These are phyloP conservation scores for Rhinoraja longicauda DNA, from an alignment of 2,797 vertebrate genomes.

Conservation along the genomic window DNA sequence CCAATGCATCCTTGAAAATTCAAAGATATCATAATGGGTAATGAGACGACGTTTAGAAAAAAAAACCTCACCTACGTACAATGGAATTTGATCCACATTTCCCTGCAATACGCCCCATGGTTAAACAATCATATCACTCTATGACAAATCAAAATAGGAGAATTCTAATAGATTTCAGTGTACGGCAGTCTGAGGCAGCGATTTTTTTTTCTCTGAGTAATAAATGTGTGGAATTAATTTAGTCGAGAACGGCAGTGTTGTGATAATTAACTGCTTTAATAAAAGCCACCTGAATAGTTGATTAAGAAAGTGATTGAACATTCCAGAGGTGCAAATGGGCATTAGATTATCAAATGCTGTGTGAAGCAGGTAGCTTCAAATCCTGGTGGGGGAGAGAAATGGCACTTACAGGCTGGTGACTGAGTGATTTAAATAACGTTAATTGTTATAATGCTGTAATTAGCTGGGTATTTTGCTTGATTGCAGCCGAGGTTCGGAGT, in stretches of 20 bases:
- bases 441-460: neutral
- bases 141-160: neutral
- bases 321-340: neutral
- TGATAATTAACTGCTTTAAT: neutral
- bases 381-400: neutral
- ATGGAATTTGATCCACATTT: neutral
- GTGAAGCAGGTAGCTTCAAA: neutral
- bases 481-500: neutral
- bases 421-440: neutral
- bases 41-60: neutral
- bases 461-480: neutral
- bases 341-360: neutral
- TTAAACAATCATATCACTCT: neutral
- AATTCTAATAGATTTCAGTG: neutral
- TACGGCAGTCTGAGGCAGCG: neutral
- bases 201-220: neutral
- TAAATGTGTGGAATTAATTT: neutral
- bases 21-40: neutral
- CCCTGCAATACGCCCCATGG: neutral
- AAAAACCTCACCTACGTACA: neutral
- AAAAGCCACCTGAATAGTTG: neutral
- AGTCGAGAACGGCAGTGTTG: neutral
- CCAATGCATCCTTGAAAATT: neutral
- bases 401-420: neutral
- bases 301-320: neutral